Evolutionary conservation across 2,113 vertebrate genomes (phyloP), one percentile per base, ranked within the genome.

Genomic region (Nibea coibor): DNA sequence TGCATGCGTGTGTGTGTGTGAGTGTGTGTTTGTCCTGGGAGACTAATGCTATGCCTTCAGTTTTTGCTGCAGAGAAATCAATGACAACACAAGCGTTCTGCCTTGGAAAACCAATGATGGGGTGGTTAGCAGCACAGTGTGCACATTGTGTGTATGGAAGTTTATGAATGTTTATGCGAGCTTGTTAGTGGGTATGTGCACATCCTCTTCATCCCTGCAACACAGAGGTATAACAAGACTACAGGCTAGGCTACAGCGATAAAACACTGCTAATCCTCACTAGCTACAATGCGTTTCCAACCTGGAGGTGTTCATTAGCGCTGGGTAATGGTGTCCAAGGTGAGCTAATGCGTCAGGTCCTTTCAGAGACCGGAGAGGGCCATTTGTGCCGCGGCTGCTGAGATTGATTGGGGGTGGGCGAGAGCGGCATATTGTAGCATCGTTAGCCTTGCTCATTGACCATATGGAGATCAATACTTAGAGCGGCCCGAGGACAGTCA

Each of bases 401-500:
- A 67, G 88, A 91, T 91, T 90, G 90, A 93, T 91, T 76, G 50
- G 71, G 83, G 80, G 74, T 66, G 84, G 85, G 78, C 17, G 71
- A 87, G 83, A 81, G 86, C 62, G 66, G 88, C 82, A 89, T 92
- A 92, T 83, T 80, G 90, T 86, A 78, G 87, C 59, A 70, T 82
- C 72, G 87, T 93, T 93, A 93, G 91, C 92, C 83, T 87, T 87
- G 86, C 89, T 92, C 84, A 92, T 87, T 92, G 89, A 92, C 89
- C 91, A 91, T 82, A 91, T 88, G 83, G 76, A 82, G 88, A 94
- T 94, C 93, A 91, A 94, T 94, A 92, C 81, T 64, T 53, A 62
- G 82, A 87, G 87, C 51, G 61, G 87, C 90, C 80, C 26, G 86
- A 89, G 92, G 87, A 87, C 83, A 83, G 83, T 75, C 58, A 75